Conservation (phyloP, 1,140 invertebrate species). For the Dendrolimus kikuchii region DNA sequence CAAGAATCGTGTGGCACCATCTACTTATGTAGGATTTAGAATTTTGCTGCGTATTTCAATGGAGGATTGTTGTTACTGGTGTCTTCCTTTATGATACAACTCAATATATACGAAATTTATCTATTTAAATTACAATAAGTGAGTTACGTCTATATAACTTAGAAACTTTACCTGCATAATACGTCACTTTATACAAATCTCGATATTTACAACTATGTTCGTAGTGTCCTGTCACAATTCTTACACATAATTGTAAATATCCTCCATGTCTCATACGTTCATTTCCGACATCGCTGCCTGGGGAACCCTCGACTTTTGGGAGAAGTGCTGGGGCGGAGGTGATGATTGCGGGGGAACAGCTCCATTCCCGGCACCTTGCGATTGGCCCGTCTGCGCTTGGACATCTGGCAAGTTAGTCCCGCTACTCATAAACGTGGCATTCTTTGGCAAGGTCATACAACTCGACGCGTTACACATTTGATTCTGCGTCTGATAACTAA, state of each 20-base stretch:
- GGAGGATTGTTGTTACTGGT: too few relatives aligned
- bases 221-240: constrained; percentile 33
- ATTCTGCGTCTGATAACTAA: constrained; percentile 63
- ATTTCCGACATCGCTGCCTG: constrained; percentile 87
- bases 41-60: too few relatives aligned
- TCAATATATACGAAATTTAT: too few relatives aligned
- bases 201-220: constrained; percentile 65
- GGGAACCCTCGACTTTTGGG: constrained; percentile 76
- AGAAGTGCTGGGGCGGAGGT: constrained; percentile 56
- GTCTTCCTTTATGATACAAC: too few relatives aligned
- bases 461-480: constrained; percentile 67
- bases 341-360: constrained; percentile 49
- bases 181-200: constrained; percentile 24
- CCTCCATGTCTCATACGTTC: constrained; percentile 82
- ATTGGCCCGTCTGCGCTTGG: constrained; percentile 59
- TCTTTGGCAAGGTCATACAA: constrained; percentile 75
- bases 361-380: constrained; percentile 55
- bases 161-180: constrained; percentile 15
- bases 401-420: constrained; percentile 72
- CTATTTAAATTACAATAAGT: constrained; percentile 5
- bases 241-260: constrained; percentile 72
- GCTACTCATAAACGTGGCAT: constrained; percentile 73
- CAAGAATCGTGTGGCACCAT: too few relatives aligned
- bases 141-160: constrained; percentile 9
- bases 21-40: too few relatives aligned